Evolutionary conservation across 2,797 vertebrate species (phyloP), one percentile per base, ranked within the genome.

Genomic region (Momotus momota): DNA sequence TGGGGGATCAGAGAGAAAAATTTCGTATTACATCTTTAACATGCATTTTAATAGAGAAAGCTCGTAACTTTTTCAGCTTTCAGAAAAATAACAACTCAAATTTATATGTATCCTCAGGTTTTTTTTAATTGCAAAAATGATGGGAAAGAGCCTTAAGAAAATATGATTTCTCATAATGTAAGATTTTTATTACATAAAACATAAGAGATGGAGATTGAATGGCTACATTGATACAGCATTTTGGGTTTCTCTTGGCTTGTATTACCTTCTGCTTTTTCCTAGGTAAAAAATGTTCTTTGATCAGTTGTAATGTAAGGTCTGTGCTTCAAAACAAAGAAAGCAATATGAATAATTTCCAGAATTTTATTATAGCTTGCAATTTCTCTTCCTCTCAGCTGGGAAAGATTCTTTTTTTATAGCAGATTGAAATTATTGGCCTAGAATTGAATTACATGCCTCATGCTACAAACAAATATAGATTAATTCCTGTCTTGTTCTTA

Each of bases 201-300:
- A 15, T 26, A 66, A 21, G 46, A 83, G 19, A 58, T 70, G 29
- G 7, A 14, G 23, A 72, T 90, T 58, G 90, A 72, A 40, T 70
- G 9, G 26, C 43, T 90, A 27, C 5, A 57, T 21, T 6, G 7
- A 3, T 58, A 60, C 65, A 84, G 20, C 20, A 31, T 49, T 91
- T 75, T 62, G 20, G 4, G 46, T 29, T 22, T 88, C 7, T 84
- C 27, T 65, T 82, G 29, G 26, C 21, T 83, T 57, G 15, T 45
- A 35, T 75, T 86, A 75, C 19, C 26, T 78, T 79, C 89, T 90
- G 27, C 5, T 67, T 93, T 65, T 90, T 70, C 23, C 11, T 51
- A 27, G 16, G 41, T 91, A 72, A 84, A 94, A 93, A 22, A 5
- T 88, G 3, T 52, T 88, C 61, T 93, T 94, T 95, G 73, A 82